Base-by-base conservation (phyloP, 2,797 vertebrate genomes). In the Amphiprion clarkii region DNA sequence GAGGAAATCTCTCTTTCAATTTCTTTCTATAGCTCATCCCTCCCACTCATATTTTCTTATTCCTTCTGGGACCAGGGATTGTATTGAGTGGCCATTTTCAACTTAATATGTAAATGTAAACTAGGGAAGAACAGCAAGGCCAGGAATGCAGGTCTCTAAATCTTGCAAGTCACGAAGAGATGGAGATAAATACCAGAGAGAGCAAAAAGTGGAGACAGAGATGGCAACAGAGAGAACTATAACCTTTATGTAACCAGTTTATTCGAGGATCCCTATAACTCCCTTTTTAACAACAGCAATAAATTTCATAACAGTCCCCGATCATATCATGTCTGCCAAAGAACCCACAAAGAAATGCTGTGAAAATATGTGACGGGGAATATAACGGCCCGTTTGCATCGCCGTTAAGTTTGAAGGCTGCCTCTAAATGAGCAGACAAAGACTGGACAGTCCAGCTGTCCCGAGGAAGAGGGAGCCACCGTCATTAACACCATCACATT, bases 241-340 rank as follows among this genome's bases (percentile, higher is more conserved):
- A 74, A 10, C 31, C 25, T 81, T 81, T 73, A 75, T 81, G 49
- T 75, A 72, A 78, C 67, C 62, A 55, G 69, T 82, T 79, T 85
- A 89, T 90, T 81, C 59, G 78, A 82, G 39, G 71, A 88, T 70
- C 49, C 39, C 51, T 52, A n/a, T 67, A 84, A 82, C 63, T 87
- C 79, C 27, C 54, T 59, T 77, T 89, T 84, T 87, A 89, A 88
- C 74, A 80, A 68, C 78, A 70, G 82, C 56, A 83, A 86, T 86
- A 87, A 23, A 77, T 88, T 76, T 76, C n/a, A 57, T 48, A 81
- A 80, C 71, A 74, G 77, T 61, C 49, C 44, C 68, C n/a, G 40
- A 65, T 84, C 70, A 69, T 52, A 82, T 79, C 52, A 42, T 6
- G 55, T 68, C 69, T 62, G 62, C 73, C 75, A 75, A 67, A 40